A percentile compares a stretch with the other conserved stretches of the same genome.
These are phyloP conservation scores for Spisula subtruncata DNA, from an alignment of 2,888 invertebrate genomes.

Conservation along the genomic window DNA sequence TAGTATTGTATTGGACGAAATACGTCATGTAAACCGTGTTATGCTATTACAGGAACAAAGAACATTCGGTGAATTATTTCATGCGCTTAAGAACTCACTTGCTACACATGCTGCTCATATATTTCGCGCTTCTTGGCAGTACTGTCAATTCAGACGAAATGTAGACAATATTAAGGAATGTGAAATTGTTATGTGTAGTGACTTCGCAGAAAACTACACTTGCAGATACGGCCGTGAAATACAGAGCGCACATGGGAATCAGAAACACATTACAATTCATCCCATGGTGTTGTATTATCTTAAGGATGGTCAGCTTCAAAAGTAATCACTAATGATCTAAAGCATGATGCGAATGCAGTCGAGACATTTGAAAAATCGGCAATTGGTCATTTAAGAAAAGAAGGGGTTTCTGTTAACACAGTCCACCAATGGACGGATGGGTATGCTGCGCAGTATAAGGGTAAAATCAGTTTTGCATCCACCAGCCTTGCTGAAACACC, in stretches of 20 bases:
- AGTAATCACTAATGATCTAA: conserved; percentile 42
- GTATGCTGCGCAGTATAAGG: conserved; percentile 44
- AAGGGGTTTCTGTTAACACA: not conserved
- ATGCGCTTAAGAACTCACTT: not conserved
- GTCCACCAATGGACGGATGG: conserved; percentile 48
- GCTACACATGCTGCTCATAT: not conserved
- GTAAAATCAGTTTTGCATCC: conserved; percentile 19
- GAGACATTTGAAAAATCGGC: conserved; percentile 28
- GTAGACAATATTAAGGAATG: conserved; percentile 32
- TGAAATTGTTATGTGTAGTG: conserved; percentile 47
- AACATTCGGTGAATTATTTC: conserved; percentile 28
- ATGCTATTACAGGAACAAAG: not conserved
- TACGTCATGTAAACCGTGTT: conserved; percentile 37
- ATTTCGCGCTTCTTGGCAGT: conserved; percentile 50
- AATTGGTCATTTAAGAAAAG: conserved; percentile 2
- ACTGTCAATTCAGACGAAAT: conserved; percentile 43
- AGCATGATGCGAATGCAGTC: conserved; percentile 41
- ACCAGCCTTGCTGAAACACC: conserved; percentile 25
- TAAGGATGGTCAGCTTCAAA: not conserved
- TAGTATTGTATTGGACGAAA: conserved; percentile 27
- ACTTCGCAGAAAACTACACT: conserved; percentile 48
- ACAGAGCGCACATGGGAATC: conserved; percentile 52
- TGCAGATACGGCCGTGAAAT: conserved; percentile 51
- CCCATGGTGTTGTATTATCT: conserved; percentile 29
- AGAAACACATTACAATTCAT: conserved; percentile 49